Conservation (phyloP, 2,113 vertebrate genomes). For the Crotalus tigris region DNA sequence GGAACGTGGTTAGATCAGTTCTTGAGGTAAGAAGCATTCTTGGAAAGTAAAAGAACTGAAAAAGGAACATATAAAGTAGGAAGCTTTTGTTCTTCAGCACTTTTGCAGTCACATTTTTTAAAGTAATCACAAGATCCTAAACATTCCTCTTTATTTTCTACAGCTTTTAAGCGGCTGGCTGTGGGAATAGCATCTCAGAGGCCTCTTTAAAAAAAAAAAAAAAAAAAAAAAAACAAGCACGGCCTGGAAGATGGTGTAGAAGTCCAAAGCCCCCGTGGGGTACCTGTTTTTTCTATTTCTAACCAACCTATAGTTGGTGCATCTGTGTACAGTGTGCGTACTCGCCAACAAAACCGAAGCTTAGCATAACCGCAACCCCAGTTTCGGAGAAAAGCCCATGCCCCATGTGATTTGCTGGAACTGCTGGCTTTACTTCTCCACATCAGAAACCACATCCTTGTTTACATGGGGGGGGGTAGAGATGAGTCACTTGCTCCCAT, state of each 20-base stretch:
- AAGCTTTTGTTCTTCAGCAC: background rate
- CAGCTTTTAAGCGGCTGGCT: background rate
- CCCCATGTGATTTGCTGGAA: conserved; percentile 65
- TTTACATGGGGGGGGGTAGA: conserved; percentile 56
- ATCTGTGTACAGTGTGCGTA: no score
- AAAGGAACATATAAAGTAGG: background rate
- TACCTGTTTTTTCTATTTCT: background rate
- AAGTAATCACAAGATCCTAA: background rate
- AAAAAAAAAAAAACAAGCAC: background rate
- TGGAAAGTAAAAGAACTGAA: background rate
- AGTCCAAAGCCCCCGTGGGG: background rate
- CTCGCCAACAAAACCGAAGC: background rate
- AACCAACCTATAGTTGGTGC: background rate
- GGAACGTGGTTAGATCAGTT: background rate
- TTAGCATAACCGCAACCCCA: conserved; percentile 7
- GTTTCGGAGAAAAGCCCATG: conserved; percentile 23
- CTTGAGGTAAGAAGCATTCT: background rate
- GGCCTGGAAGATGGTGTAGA: background rate
- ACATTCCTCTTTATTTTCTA: background rate
- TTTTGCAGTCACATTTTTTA: background rate
- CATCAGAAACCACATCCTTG: conserved; percentile 64
- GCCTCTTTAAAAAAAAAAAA: background rate
- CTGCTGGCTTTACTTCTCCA: conserved; percentile 35
- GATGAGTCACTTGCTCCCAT: conserved; percentile 24
- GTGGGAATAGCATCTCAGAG: background rate